A percentile compares a stretch with the other conserved stretches of the same genome.
Evolutionary conservation across 2,797 vertebrate genomes (phyloP).

Genomic region (Graptemys geographica): DNA sequence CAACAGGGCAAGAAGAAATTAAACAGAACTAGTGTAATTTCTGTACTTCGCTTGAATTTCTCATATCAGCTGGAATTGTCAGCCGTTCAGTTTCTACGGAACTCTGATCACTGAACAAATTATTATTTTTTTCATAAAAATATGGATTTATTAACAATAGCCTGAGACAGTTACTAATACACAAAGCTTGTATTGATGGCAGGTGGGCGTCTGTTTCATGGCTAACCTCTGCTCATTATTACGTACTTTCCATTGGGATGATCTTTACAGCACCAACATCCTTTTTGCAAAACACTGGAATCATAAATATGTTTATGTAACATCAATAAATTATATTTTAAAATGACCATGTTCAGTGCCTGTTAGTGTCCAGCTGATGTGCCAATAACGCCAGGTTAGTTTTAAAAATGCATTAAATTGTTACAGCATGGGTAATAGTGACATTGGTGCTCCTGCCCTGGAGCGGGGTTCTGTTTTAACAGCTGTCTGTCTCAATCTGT

Average conservation of each 20-base stretch:
- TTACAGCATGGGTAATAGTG: not conserved
- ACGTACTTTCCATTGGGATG: not conserved
- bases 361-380: not conserved
- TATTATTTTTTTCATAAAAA: not conserved
- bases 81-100: not conserved
- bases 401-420: not conserved
- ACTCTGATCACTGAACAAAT: not conserved
- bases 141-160: not conserved
- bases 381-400: not conserved
- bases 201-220: not conserved
- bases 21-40: not conserved
- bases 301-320: not conserved
- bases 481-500: not conserved
- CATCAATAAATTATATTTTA: not conserved
- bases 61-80: not conserved
- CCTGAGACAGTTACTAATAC: not conserved
- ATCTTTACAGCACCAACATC: not conserved
- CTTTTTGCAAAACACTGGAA: not conserved
- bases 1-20: not conserved
- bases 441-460: not conserved
- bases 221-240: not conserved
- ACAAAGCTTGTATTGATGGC: not conserved
- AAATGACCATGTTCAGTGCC: not conserved
- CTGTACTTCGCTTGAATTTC: not conserved
- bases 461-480: not conserved